Percentiles rank a stretch among this genome's conserved stretches.
These are phyloP conservation scores for Trichonephila clavata DNA, from an alignment of 1,140 invertebrate genomes.

Conservation along the genomic window DNA sequence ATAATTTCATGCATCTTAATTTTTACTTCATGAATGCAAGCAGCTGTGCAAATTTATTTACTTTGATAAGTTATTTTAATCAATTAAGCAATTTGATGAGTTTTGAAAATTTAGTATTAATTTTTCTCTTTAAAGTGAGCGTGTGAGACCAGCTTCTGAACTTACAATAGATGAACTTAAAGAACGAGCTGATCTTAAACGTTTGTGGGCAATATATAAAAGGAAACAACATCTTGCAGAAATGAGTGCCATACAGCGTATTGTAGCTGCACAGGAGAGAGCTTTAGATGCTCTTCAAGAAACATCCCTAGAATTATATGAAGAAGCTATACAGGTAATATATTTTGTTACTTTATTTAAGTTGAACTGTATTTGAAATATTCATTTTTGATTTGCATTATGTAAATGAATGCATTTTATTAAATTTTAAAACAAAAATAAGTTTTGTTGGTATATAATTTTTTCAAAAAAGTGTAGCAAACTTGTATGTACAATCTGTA, in stretches of 20 bases:
- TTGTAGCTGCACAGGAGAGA: conserved; percentile 86
- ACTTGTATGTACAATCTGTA: too few relatives aligned
- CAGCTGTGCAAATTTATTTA: too few relatives aligned
- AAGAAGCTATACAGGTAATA: conserved; percentile 88
- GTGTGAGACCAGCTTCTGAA: conserved; percentile 82
- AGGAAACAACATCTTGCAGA: conserved; percentile 84
- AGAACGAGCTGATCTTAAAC: conserved; percentile 84
- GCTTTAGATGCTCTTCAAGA: conserved; percentile 88
- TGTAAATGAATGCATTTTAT: too few relatives aligned
- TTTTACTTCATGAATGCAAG: too few relatives aligned
- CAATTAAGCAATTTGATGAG: too few relatives aligned
- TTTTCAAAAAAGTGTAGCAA: too few relatives aligned
- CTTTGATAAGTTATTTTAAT: too few relatives aligned
- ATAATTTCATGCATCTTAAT: too few relatives aligned
- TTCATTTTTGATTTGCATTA: too few relatives aligned
- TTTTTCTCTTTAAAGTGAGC: conserved; percentile 82
- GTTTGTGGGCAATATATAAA: conserved; percentile 89
- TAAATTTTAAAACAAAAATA: too few relatives aligned
- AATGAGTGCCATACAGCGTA: conserved; percentile 86
- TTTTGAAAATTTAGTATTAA: background rate
- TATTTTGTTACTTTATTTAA: background rate
- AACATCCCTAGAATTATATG: conserved; percentile 91
- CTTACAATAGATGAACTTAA: conserved; percentile 83
- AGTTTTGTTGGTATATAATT: too few relatives aligned
- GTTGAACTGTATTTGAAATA: background rate